phyloP scores from a whole-genome alignment of 2,888 invertebrate genomes.

The Sycophila texana region DNA sequence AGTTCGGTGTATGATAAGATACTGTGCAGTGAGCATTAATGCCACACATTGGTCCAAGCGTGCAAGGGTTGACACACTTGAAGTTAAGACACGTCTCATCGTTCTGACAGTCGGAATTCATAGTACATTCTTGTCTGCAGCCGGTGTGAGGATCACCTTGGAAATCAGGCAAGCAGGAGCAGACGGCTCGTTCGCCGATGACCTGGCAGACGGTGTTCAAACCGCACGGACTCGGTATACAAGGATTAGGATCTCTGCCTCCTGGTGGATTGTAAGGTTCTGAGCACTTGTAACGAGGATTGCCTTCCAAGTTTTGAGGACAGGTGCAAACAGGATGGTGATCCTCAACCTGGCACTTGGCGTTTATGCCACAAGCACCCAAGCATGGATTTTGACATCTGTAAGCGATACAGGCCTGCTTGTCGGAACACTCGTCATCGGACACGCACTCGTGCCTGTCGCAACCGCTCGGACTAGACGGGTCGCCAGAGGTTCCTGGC shows the following conservation, averaged over 20 bases:
- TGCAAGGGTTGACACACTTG: slow-evolving; percentile 86
- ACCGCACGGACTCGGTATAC: slow-evolving; percentile 86
- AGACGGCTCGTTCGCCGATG: slow-evolving; percentile 83
- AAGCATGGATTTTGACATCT: slow-evolving; percentile 89
- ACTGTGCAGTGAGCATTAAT: slow-evolving; percentile 88
- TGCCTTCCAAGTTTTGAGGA: slow-evolving; percentile 83
- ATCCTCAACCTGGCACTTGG: slow-evolving; percentile 84
- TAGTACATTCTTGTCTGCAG: slow-evolving; percentile 87
- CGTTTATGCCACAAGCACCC: slow-evolving; percentile 86
- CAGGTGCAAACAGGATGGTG: slow-evolving; percentile 90
- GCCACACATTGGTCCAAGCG: slow-evolving; percentile 85
- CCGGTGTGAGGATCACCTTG: slow-evolving; percentile 87
- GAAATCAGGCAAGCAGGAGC: slow-evolving; percentile 86
- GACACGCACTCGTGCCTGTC: slow-evolving; percentile 88
- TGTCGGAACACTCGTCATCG: slow-evolving; percentile 85
- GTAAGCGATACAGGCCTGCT: slow-evolving; percentile 87
- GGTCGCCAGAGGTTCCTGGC: slow-evolving; percentile 86
- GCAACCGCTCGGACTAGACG: slow-evolving; percentile 84
- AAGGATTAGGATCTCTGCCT: slow-evolving; percentile 79
- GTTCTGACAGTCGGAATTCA: slow-evolving; percentile 87
- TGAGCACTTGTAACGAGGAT: slow-evolving; percentile 86
- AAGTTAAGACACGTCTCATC: slow-evolving; percentile 86
- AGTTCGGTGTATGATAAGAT: slow-evolving; percentile 88
- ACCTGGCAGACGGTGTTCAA: slow-evolving; percentile 87
- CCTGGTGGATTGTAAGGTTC: slow-evolving; percentile 78